Evolutionary conservation across 2,797 vertebrate genomes (phyloP), one percentile per base, ranked within the genome.

Genomic region (Vireo griseus): DNA sequence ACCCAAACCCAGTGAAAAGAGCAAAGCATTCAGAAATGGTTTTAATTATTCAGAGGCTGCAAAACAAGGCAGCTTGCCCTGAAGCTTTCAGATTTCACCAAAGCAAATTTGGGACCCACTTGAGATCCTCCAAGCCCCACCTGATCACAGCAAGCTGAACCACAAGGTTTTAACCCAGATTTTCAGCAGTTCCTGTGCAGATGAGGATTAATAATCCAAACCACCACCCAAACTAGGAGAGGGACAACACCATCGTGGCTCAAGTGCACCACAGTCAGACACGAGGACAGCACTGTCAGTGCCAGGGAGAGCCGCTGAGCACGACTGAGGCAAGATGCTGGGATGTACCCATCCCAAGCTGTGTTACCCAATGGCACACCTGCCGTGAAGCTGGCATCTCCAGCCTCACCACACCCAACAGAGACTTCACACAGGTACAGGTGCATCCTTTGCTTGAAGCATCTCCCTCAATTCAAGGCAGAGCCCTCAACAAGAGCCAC

Each of bases 31-130:
- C 88, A 94, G 76, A 94, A 95, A 90, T 31, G 8, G 50, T 95
- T 94, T 95, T 65, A 94, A 94, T 95, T 95, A 95, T 88, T 95
- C 82, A 90, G 62, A 91, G 72, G 58, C 79, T 88, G 79, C 88
- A 90, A 91, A 90, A 91, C 73, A 94, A 83, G 68, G 75, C 93
- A 88, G 82, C 61, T 74, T 51, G 22, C 86, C 85, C 79, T 22
- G 58, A 68, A 95, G 90, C 75, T 77, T 92, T 84, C 54, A 10
- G 74, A 82, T 92, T 87, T 44, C 79, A 63, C 67, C 48, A 75
- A 65, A 92, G 65, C 35, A 71, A 83, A 65, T 68, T 29, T 25
- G 13, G 73, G 88, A 88, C 72, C 73, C 25, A 40, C 28, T 48
- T 4, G 0, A 68, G 33, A 67, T 47, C 57, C 44, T 65, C 68